phyloP scores from a whole-genome alignment of 2,888 invertebrate genomes.

The Thumatha senex region DNA sequence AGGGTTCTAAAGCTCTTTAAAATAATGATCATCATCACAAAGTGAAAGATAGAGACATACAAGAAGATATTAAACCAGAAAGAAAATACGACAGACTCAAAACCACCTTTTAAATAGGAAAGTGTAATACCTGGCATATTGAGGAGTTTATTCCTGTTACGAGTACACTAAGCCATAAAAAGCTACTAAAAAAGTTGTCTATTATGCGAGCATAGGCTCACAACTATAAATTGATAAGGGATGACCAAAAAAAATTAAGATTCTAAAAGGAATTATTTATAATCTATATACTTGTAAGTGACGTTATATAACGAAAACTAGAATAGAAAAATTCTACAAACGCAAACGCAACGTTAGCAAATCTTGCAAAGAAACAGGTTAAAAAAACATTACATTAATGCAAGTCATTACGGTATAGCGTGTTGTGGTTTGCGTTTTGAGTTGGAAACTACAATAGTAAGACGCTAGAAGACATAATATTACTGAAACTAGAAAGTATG shows the following conservation, averaged over 20 bases:
- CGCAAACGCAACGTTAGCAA: slow-evolving; percentile 24
- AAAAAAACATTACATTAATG: slow-evolving; percentile 22
- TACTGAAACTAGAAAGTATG: neutral
- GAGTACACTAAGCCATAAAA: neutral
- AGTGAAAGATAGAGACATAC: no score
- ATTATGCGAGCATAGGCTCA: no score
- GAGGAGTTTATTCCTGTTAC: neutral
- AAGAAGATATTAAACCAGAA: no score
- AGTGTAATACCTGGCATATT: neutral
- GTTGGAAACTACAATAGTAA: slow-evolving; percentile 8
- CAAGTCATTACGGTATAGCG: slow-evolving; percentile 28
- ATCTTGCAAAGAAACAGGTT: slow-evolving; percentile 19
- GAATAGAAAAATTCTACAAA: slow-evolving; percentile 11
- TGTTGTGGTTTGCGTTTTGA: slow-evolving; percentile 17
- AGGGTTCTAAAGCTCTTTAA: no score
- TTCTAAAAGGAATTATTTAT: neutral
- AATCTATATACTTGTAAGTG: neutral
- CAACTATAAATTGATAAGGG: neutral
- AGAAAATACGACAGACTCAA: no score
- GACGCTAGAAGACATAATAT: slow-evolving; percentile 11
- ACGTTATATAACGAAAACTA: no score
- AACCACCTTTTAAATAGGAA: no score
- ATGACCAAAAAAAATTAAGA: neutral
- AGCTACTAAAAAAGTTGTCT: no score
- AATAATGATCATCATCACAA: no score